Evolutionary conservation across 2,888 invertebrate genomes (phyloP).

Genomic region (Aproaerema taeniolella): DNA sequence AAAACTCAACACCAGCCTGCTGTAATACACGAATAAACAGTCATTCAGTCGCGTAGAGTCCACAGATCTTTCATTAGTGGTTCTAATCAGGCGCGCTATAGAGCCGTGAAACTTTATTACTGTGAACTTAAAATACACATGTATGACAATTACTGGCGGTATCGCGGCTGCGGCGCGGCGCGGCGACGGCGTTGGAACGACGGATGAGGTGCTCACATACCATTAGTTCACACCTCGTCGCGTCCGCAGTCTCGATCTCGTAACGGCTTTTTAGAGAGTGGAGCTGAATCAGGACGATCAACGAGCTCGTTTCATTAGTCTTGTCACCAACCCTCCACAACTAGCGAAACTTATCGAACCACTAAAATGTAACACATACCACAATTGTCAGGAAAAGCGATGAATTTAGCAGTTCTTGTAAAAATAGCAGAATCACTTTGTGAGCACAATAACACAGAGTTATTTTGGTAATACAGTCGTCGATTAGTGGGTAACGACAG

Average conservation of each 20-base stretch:
- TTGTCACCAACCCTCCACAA: no score
- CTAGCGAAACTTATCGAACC: no score
- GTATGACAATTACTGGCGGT: conserved; percentile 63
- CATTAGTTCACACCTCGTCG: conserved; percentile 62
- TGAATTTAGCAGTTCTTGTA: background rate
- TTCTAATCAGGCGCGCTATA: conserved; percentile 49
- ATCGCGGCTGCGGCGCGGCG: conserved; percentile 51
- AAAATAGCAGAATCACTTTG: conserved; percentile 12
- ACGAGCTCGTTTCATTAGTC: no score
- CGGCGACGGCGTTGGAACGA: conserved; percentile 35
- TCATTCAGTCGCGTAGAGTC: conserved; percentile 28
- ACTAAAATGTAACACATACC: background rate
- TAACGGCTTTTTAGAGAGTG: background rate
- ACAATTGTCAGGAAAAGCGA: no score
- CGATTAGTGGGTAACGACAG: conserved; percentile 71
- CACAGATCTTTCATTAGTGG: conserved; percentile 58
- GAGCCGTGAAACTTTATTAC: conserved; percentile 56
- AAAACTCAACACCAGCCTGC: conserved; percentile 33
- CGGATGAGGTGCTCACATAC: conserved; percentile 55
- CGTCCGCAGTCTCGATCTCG: conserved; percentile 16
- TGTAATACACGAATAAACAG: conserved; percentile 39
- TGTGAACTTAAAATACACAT: conserved; percentile 68
- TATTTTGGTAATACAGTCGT: conserved; percentile 69
- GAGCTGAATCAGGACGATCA: no score
- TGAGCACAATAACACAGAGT: conserved; percentile 36